These are phyloP conservation scores for Perccottus glenii DNA, from an alignment of 2,113 vertebrate genomes.

Conservation along the genomic window DNA sequence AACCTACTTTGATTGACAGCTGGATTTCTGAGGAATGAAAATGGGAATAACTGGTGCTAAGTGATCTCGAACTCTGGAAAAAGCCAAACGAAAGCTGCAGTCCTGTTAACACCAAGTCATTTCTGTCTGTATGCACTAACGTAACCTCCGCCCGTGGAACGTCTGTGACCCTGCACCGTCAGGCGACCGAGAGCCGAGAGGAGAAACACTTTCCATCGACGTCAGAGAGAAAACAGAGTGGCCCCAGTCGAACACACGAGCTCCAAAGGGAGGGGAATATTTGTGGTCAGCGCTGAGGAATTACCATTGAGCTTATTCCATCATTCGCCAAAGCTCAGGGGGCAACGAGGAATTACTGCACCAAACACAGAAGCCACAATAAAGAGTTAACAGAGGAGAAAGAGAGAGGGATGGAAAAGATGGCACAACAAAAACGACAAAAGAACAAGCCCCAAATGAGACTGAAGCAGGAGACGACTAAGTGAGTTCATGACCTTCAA, in stretches of 20 bases:
- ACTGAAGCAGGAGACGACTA: conserved; percentile 35
- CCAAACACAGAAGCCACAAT: conserved; percentile 65
- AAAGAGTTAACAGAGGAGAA: conserved; percentile 56
- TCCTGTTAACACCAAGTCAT: conserved; percentile 1
- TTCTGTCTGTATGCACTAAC: conserved; percentile 16
- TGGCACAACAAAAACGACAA: not conserved
- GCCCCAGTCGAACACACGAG: conserved; percentile 28
- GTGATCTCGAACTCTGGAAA: not conserved
- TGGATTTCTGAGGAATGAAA: conserved; percentile 1
- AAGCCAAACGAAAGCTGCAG: not conserved
- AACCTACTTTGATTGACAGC: conserved; percentile 13
- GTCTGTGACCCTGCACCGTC: conserved; percentile 14
- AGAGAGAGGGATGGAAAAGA: conserved; percentile 48
- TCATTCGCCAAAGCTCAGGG: conserved; percentile 62
- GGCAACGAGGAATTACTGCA: conserved; percentile 58
- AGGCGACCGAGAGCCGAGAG: conserved; percentile 1
- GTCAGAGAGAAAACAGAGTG: conserved; percentile 43
- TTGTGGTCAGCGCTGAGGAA: conserved; percentile 62
- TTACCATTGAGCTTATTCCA: conserved; percentile 56
- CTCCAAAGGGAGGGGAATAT: conserved; percentile 19
- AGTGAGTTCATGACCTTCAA: not conserved
- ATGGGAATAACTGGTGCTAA: not conserved
- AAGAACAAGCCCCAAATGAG: conserved; percentile 1
- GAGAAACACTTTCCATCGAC: conserved; percentile 56
- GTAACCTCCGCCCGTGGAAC: conserved; percentile 31